Conservation (phyloP, 1,140 invertebrate species). For the Drosophila aff. region DNA sequence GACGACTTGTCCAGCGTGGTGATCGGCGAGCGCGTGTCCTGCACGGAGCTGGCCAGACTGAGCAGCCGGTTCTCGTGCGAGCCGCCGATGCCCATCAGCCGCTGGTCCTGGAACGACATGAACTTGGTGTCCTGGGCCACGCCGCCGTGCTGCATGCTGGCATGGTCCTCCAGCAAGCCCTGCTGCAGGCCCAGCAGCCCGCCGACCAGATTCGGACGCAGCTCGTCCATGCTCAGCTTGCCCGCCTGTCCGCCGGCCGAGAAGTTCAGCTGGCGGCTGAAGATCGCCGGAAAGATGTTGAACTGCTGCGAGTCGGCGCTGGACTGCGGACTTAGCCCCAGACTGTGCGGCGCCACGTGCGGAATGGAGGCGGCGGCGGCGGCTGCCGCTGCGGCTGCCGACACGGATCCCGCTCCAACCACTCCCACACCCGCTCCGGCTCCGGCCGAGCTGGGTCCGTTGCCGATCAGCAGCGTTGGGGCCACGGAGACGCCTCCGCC, state of each 20-base stretch:
- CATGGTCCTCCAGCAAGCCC: conserved; percentile 91
- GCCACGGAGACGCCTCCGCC: conserved; percentile 45
- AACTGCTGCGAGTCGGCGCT: conserved; percentile 90
- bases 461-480: conserved; percentile 68
- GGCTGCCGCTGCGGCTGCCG: conserved; percentile 43
- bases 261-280: conserved; percentile 94
- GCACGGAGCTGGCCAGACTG: conserved; percentile 78
- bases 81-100: conserved; percentile 85
- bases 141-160: conserved; percentile 84
- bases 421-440: conserved; percentile 80
- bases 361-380: conserved; percentile 75
- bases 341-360: conserved; percentile 85
- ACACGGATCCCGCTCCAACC: conserved; percentile 84
- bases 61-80: conserved; percentile 85
- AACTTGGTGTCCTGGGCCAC: conserved; percentile 84
- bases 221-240: conserved; percentile 90
- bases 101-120: conserved; percentile 86
- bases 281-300: conserved; percentile 95
- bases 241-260: conserved; percentile 88
- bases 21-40: conserved; percentile 85
- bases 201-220: conserved; percentile 91
- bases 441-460: conserved; percentile 80
- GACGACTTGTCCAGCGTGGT: conserved; percentile 86
- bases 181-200: conserved; percentile 90
- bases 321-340: conserved; percentile 86